These are phyloP conservation scores for Drosophila paramelanica DNA, from an alignment of 2,888 invertebrate genomes.

Conservation along the genomic window DNA sequence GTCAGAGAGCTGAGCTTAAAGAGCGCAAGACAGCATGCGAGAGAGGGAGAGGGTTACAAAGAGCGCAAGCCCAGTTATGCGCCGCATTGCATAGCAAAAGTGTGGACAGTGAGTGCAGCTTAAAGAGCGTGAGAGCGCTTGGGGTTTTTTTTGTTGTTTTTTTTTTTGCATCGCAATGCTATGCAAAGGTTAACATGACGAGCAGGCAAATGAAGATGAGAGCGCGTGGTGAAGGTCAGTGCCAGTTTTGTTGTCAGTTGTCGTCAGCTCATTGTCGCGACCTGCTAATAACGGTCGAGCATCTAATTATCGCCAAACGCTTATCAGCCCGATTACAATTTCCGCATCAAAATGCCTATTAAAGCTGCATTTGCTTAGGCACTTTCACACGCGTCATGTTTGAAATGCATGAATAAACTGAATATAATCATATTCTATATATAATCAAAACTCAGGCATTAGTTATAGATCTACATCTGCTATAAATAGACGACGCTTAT, in stretches of 20 bases:
- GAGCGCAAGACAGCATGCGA: background rate
- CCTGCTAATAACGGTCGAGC: conserved; percentile 35
- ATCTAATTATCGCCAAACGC: background rate
- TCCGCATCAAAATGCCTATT: conserved; percentile 41
- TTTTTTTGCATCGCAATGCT: conserved; percentile 1
- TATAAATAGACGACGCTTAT: conserved; percentile 42
- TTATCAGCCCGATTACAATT: conserved; percentile 52
- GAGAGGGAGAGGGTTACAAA: conserved; percentile 4
- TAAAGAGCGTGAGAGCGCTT: background rate
- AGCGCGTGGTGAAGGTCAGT: conserved; percentile 57
- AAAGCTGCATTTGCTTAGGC: conserved; percentile 21
- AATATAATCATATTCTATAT: conserved; percentile 26
- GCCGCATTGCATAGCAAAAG: background rate
- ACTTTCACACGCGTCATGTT: conserved; percentile 51
- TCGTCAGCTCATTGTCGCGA: conserved; percentile 35
- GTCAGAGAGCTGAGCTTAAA: conserved; percentile 37
- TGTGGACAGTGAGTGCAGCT: background rate
- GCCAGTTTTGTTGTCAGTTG: conserved; percentile 38
- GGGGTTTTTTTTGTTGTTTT: conserved; percentile 1
- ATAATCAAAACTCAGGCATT: conserved; percentile 3
- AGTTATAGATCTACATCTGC: conserved; percentile 34
- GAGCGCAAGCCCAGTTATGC: conserved; percentile 10
- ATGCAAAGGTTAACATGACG: conserved; percentile 6
- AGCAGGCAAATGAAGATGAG: conserved; percentile 5
- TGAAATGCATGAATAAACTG: conserved; percentile 45